A percentile compares a stretch with the other conserved stretches of the same genome.
phyloP scores from a whole-genome alignment of 2,888 invertebrate species.

The Microctonus aethiopoides region DNA sequence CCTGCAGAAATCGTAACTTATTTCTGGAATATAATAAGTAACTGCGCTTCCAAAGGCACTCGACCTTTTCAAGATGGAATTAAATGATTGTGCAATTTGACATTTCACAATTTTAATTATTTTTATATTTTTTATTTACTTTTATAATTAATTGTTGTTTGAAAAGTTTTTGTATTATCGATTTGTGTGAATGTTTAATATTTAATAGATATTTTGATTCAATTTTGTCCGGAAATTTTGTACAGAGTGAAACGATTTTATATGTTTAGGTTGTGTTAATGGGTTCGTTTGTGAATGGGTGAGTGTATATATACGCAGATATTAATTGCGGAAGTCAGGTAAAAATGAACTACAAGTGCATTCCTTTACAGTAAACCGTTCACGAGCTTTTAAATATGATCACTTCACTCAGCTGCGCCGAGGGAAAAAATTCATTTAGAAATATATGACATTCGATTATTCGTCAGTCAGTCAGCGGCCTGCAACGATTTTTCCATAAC shows the following conservation, averaged over 20 bases:
- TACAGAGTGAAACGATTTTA: neutral
- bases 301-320: neutral
- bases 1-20: slow-evolving; percentile 22
- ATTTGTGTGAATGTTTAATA: neutral
- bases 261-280: neutral
- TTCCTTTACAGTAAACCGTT: neutral
- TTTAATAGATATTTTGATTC: neutral
- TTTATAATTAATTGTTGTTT: neutral
- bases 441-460: slow-evolving; percentile 13
- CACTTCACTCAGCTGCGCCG: neutral
- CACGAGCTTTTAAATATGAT: slow-evolving; percentile 10
- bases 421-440: slow-evolving; percentile 1
- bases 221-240: neutral
- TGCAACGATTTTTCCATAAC: neutral
- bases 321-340: neutral
- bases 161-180: neutral
- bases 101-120: neutral
- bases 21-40: slow-evolving; percentile 10
- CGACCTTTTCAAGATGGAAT: neutral
- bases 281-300: neutral
- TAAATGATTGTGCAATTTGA: neutral
- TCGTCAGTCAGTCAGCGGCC: neutral
- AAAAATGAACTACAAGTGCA: neutral
- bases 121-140: neutral
- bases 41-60: neutral